A percentile compares a stretch with the other conserved stretches of the same genome.
phyloP scores from a whole-genome alignment of 2,888 invertebrate genomes.

The Sipha maydis region DNA sequence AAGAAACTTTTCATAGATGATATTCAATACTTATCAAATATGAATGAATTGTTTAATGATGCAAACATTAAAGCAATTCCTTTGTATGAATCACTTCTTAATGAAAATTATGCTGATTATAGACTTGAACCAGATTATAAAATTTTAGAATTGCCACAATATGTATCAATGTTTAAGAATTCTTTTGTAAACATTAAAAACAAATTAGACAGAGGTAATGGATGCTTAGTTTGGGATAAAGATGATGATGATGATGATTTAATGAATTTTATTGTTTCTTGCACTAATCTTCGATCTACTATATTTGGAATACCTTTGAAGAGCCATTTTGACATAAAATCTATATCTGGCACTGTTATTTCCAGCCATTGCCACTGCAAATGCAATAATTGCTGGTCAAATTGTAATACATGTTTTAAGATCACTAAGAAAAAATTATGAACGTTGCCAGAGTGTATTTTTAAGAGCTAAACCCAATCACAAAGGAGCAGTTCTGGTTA shows the following conservation, averaged over 20 bases:
- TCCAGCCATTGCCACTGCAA: conserved; percentile 98
- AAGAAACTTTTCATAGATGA: conserved; percentile 94
- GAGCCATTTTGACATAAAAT: conserved; percentile 93
- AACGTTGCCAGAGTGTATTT: conserved; percentile 81
- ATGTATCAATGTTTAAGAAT: conserved; percentile 64
- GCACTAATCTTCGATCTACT: conserved; percentile 90
- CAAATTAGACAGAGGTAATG: not conserved
- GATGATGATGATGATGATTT: conserved; percentile 94
- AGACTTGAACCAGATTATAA: not conserved
- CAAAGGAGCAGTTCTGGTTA: conserved; percentile 78
- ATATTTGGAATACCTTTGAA: conserved; percentile 90
- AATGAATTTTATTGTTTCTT: conserved; percentile 96
- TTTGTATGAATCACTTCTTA: conserved; percentile 70
- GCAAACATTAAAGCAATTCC: conserved; percentile 82
- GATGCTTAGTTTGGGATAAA: conserved; percentile 92
- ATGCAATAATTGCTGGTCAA: conserved; percentile 97
- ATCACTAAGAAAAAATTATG: conserved; percentile 75
- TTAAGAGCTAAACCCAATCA: conserved; percentile 79
- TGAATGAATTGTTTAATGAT: conserved; percentile 95
- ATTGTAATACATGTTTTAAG: conserved; percentile 89
- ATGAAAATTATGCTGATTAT: conserved; percentile 64
- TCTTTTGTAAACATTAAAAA: conserved; percentile 64
- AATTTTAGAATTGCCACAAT: conserved; percentile 3
- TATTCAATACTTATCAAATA: conserved; percentile 90
- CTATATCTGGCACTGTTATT: conserved; percentile 99